These are phyloP conservation scores for Philonicus albiceps DNA, from an alignment of 2,888 invertebrate genomes.

Conservation along the genomic window DNA sequence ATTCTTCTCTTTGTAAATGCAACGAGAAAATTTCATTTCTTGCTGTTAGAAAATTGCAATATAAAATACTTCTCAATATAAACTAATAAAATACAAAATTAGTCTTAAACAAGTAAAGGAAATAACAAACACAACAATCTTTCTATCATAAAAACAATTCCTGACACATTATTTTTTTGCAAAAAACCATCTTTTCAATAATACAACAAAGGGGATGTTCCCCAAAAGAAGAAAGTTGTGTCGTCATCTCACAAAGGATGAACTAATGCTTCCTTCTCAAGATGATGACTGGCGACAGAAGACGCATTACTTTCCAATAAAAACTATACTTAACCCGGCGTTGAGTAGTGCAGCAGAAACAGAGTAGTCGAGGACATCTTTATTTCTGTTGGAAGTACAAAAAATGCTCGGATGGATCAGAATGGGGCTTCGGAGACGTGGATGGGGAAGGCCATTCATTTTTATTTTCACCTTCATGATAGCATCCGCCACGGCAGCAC, in stretches of 20 bases:
- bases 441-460: not conserved
- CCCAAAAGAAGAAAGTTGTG: not conserved
- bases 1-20: too few relatives aligned
- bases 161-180: not conserved
- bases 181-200: not conserved
- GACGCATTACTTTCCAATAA: not conserved
- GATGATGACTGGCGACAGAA: not conserved
- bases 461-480: not conserved
- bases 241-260: not conserved
- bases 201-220: not conserved
- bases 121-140: not conserved
- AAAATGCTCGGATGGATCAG: not conserved
- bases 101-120: not conserved
- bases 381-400: not conserved
- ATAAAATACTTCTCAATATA: not conserved
- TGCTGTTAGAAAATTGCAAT: not conserved
- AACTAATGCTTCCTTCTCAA: not conserved
- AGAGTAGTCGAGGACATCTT: not conserved
- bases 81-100: not conserved
- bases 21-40: not conserved
- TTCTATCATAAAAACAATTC: not conserved
- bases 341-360: not conserved
- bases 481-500: not conserved
- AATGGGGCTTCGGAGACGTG: not conserved
- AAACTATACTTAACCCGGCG: not conserved